These are phyloP conservation scores for Canis aureus DNA, from an alignment of 2,113 vertebrate genomes.

Conservation along the genomic window DNA sequence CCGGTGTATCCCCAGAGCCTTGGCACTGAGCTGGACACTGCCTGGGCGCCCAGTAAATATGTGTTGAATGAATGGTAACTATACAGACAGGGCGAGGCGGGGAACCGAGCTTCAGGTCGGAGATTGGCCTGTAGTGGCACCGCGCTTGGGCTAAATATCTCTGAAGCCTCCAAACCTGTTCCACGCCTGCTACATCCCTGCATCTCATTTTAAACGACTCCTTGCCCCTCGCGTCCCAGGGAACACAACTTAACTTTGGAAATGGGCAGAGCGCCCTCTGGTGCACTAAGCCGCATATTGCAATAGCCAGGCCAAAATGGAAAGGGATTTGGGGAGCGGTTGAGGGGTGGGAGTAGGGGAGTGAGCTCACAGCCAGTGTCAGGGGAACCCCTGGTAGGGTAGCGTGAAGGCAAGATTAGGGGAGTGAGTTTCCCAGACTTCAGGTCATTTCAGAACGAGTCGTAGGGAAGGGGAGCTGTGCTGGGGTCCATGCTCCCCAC, in stretches of 20 bases:
- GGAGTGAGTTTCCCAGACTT: neutral
- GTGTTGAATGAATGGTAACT: neutral
- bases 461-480: neutral
- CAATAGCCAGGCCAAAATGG: neutral
- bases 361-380: neutral
- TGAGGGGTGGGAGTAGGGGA: neutral
- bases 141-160: neutral
- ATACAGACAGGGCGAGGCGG: neutral
- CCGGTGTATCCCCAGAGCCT: neutral
- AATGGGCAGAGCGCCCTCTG: constrained; percentile 71
- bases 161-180: neutral
- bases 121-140: neutral
- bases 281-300: neutral
- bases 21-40: neutral
- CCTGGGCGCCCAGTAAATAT: neutral
- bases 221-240: neutral
- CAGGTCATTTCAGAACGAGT: neutral
- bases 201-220: fast-evolving
- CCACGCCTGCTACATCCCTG: fast-evolving
- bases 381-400: too few relatives aligned
- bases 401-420: neutral
- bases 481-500: neutral
- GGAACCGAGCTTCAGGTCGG: neutral
- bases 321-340: neutral
- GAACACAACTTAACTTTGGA: neutral